Conservation (phyloP, 1,140 invertebrate genomes). For the Oedothorax gibbosus region DNA sequence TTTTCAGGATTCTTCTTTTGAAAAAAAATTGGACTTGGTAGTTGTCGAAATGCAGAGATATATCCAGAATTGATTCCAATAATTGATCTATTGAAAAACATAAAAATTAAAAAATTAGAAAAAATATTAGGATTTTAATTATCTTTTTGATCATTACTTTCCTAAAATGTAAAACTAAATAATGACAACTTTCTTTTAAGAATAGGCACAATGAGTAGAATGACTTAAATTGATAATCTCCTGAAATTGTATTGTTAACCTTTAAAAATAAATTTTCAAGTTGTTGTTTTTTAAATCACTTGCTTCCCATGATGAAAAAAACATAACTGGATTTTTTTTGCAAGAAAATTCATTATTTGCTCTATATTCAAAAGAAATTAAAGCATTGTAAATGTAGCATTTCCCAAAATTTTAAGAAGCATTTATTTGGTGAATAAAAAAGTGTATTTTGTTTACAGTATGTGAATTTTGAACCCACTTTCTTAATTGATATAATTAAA, state of each 20-base stretch:
- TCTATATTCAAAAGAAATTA: too few species aligned
- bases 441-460: too few species aligned
- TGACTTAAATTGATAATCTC: not conserved
- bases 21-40: conserved; percentile 41
- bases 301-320: too few species aligned
- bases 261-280: not conserved
- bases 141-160: not conserved
- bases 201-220: too few species aligned
- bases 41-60: conserved; percentile 25
- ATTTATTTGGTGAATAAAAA: too few species aligned
- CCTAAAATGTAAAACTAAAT: not conserved
- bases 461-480: too few species aligned
- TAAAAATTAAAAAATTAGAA: not conserved
- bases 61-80: conserved; percentile 17
- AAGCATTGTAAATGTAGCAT: too few species aligned
- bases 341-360: too few species aligned
- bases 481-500: too few species aligned
- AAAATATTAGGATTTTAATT: not conserved
- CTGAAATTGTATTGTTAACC: not conserved
- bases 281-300: not conserved
- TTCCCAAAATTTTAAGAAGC: too few species aligned
- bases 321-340: too few species aligned
- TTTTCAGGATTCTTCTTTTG: conserved; percentile 3
- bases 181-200: too few species aligned
- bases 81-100: not conserved